Evolutionary conservation across 2,113 vertebrate species (phyloP), one percentile per base, ranked within the genome.

Genomic region (Plestiodon gilberti): DNA sequence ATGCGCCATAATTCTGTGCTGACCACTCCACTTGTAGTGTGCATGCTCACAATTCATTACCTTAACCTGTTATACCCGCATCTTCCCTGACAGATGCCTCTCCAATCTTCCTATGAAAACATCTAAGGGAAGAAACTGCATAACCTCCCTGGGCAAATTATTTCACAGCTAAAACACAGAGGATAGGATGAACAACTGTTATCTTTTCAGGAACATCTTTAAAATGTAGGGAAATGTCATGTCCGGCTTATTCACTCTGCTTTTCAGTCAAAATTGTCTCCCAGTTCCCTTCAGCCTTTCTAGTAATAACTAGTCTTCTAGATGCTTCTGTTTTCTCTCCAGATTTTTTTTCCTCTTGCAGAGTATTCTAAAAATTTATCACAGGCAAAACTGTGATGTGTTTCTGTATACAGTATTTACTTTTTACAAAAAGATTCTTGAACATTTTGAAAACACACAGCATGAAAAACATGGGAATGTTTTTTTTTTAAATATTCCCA

Each of bases 401-500:
- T 57, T 15, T 57, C 6, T 15, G 17, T 57, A 57, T 57, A 70
- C 67, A 70, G 18, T 67, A 71, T 73, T 71, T 62, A 48, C 23
- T 62, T 86, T 61, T 43, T 35, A 84, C 55, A 73, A 23, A 73
- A 23, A 62, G 20, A 35, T 18, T 18, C 30, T 61, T 79, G 11
- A 43, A 64, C n/a, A 57, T 67, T 57, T 33, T 57, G 55, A 74
- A 74, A 35, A 83, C 25, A 20, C 11, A n/a, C 23, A 38, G 2
- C 15, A 23, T 33, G 22, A 28, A 15, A 78, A 62, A 25, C 20
- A 43, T 28, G 69, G 38, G 33, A 62, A 82, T 25, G 70, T 22
- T 48, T 10, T 64, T 18, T 57, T 23, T 55, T 57, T 25, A 90
- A 35, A 35, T 82, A 25, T 82, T 94, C 83, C 82, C 78, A 92